A percentile compares a stretch with the other conserved stretches of the same genome.
Conservation (phyloP, 2,797 vertebrate genomes). For the Valencia hispanica region DNA sequence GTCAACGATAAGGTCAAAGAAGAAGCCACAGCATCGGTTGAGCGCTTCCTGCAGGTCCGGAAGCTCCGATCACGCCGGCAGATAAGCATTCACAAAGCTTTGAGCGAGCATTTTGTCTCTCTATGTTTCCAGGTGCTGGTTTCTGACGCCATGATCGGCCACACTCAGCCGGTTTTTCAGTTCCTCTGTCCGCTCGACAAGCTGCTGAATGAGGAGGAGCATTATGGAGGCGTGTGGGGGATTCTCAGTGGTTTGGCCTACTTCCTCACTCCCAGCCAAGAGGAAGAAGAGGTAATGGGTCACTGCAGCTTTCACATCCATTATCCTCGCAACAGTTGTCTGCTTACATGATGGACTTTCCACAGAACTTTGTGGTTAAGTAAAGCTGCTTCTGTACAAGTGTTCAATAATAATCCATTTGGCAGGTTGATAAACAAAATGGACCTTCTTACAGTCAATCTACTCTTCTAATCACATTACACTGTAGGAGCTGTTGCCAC, state of each 20-base stretch:
- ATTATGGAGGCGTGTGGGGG: slow-evolving; percentile 74
- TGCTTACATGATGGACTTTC: neutral
- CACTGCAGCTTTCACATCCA: neutral
- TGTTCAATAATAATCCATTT: neutral
- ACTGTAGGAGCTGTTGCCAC: neutral
- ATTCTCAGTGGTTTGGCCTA: slow-evolving; percentile 78
- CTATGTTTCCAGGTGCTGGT: slow-evolving; percentile 72
- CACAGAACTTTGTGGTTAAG: neutral
- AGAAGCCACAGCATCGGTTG: slow-evolving; percentile 61
- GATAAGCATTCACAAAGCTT: neutral
- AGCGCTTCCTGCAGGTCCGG: slow-evolving; percentile 77
- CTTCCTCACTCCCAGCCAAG: slow-evolving; percentile 76
- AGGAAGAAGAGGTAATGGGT: slow-evolving; percentile 78
- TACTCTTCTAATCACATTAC: too few species aligned
- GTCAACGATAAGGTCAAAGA: slow-evolving; percentile 53
- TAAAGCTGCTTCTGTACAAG: neutral
- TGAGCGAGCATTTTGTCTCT: neutral
- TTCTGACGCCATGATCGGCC: slow-evolving; percentile 65
- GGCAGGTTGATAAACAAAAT: neutral
- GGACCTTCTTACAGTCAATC: too few species aligned
- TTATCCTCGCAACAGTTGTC: neutral
- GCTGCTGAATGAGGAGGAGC: slow-evolving; percentile 73
- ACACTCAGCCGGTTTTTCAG: slow-evolving; percentile 78
- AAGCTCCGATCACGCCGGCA: neutral
- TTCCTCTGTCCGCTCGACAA: slow-evolving; percentile 80